Evolutionary conservation across 35 echinoderm and acorn worm genomes (phyloP).

Genomic region (Eucidaris tribuloides): DNA sequence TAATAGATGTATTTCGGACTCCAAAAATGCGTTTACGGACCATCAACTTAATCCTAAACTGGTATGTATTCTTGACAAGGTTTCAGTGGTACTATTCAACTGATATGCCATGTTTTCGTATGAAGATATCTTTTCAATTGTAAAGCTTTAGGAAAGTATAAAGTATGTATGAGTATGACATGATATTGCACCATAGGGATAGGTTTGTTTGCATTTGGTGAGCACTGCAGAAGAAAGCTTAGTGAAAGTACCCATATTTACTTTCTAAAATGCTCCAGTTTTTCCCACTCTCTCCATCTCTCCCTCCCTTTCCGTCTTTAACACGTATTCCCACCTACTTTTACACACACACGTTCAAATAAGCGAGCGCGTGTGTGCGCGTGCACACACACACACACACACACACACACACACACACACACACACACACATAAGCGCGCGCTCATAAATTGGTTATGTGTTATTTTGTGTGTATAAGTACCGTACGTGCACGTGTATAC

Average conservation of each 20-base stretch:
- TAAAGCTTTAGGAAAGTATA: background rate
- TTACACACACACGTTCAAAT: background rate
- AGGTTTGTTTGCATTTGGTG: background rate
- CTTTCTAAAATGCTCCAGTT: background rate
- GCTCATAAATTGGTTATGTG: too few species aligned
- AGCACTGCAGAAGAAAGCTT: background rate
- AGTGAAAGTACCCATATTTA: background rate
- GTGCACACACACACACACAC: too few species aligned
- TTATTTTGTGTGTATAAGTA: too few species aligned
- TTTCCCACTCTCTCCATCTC: too few species aligned
- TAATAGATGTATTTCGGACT: constrained; percentile 63
- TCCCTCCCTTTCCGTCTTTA: too few species aligned
- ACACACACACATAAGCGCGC: too few species aligned
- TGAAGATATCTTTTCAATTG: background rate
- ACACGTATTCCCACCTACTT: background rate
- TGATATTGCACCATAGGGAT: background rate
- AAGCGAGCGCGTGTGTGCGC: background rate
- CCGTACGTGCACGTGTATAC: too few species aligned
- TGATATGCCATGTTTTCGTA: too few species aligned
- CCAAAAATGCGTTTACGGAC: constrained; percentile 45
- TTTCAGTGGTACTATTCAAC: too few species aligned
- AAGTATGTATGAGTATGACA: background rate
- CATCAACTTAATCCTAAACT: constrained; percentile 48
- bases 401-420: too few species aligned
- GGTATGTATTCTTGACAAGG: background rate